These are phyloP conservation scores for Lordiphosa andalusiaca DNA, from an alignment of 2,888 invertebrate genomes.

Conservation along the genomic window DNA sequence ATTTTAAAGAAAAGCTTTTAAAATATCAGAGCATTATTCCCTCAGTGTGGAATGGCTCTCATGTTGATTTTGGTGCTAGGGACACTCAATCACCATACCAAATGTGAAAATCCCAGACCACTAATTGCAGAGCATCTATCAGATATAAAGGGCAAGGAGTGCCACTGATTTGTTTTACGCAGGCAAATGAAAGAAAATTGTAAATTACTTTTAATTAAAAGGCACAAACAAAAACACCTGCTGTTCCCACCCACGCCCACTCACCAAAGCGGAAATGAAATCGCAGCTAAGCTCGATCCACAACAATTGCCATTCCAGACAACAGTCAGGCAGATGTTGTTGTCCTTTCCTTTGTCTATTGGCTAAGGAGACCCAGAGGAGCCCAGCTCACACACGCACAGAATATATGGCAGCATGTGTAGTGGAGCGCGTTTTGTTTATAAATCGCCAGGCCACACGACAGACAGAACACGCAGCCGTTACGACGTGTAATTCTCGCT, in stretches of 20 bases:
- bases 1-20: no score
- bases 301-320: conserved; percentile 36
- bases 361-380: conserved; percentile 30
- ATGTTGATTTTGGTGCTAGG: conserved; percentile 12
- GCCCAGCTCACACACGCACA: conserved; percentile 16
- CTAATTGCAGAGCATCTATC: conserved; percentile 69
- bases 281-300: conserved; percentile 51
- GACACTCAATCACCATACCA: conserved; percentile 41
- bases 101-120: conserved; percentile 68
- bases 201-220: conserved; percentile 77
- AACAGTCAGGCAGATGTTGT: conserved; percentile 42
- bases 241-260: conserved; percentile 42
- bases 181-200: conserved; percentile 69
- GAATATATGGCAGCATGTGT: conserved; percentile 41
- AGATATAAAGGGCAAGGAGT: conserved; percentile 43
- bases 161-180: conserved; percentile 40
- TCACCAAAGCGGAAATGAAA: conserved; percentile 57
- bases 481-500: conserved; percentile 35
- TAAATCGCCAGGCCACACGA: conserved; percentile 41
- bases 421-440: conserved; percentile 36
- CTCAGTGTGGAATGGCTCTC: background rate
- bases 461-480: conserved; percentile 30
- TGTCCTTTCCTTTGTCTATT: conserved; percentile 53
- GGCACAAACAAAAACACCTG: conserved; percentile 74
- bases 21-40: no score